These are phyloP conservation scores for Onychostruthus taczanowskii DNA, from an alignment of 2,113 vertebrate genomes.

Conservation along the genomic window DNA sequence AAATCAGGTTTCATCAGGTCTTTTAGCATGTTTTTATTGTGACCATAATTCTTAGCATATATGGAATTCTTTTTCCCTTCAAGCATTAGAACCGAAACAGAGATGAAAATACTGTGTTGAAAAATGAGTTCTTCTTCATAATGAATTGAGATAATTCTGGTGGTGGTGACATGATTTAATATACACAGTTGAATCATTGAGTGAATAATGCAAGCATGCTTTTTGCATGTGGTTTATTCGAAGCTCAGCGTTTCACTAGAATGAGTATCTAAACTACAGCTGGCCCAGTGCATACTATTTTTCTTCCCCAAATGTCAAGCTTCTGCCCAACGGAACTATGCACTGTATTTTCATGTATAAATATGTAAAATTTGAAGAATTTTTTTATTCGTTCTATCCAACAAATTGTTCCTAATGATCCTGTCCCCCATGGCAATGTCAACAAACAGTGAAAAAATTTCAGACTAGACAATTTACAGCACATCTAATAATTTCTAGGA, in stretches of 20 bases:
- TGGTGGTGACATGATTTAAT: neutral
- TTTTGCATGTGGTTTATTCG: neutral
- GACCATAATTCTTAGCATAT: neutral
- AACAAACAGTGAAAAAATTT: neutral
- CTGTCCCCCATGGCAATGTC: neutral
- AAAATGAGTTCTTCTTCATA: neutral
- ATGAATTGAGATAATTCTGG: neutral
- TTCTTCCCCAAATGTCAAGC: neutral
- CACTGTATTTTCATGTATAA: neutral
- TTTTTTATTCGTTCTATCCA: neutral
- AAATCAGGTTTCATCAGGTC: neutral
- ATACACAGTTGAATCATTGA: neutral
- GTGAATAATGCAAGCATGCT: neutral
- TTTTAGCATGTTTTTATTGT: neutral
- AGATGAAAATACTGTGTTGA: neutral
- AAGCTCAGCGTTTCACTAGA: neutral
- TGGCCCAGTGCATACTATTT: neutral
- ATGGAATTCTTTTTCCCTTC: neutral
- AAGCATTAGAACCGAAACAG: neutral
- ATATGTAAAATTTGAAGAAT: neutral
- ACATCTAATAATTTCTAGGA: neutral
- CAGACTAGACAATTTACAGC: neutral
- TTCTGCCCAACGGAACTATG: neutral
- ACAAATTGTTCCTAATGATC: neutral
- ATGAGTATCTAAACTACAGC: neutral